phyloP scores from a whole-genome alignment of 2,888 invertebrate genomes.

The Amphimallon solstitiale region DNA sequence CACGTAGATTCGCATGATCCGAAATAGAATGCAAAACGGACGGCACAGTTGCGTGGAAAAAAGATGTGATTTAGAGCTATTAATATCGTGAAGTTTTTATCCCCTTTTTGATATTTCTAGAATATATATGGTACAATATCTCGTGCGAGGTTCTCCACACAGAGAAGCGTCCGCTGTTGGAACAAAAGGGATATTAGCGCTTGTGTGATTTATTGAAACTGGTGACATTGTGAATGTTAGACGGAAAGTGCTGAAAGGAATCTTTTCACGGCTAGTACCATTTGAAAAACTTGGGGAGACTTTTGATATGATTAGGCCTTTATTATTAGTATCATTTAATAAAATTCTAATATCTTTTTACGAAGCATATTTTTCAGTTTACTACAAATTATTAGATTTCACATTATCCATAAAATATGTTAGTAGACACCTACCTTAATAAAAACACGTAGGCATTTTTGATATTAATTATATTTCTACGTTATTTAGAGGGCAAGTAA shows the following conservation, averaged over 20 bases:
- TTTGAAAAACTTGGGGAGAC: constrained; percentile 30
- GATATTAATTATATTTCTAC: too few species aligned
- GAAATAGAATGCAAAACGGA: constrained; percentile 23
- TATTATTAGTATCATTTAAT: not conserved
- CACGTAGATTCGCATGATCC: constrained; percentile 4
- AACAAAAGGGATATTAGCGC: constrained; percentile 53
- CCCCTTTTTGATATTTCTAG: constrained; percentile 38
- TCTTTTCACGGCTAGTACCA: constrained; percentile 44
- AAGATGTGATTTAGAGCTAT: constrained; percentile 35
- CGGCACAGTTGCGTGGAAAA: constrained; percentile 5
- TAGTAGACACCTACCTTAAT: too few species aligned
- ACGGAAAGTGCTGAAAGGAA: constrained; percentile 54
- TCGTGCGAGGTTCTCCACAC: constrained; percentile 36
- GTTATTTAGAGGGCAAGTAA: too few species aligned
- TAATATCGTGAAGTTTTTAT: constrained; percentile 36
- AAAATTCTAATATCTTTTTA: too few species aligned
- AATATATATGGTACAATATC: constrained; percentile 43
- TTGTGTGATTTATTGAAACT: constrained; percentile 54
- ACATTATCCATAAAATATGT: too few species aligned
- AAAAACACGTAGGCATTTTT: too few species aligned
- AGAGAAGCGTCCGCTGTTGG: constrained; percentile 41
- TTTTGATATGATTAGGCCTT: not conserved
- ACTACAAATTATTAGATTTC: too few species aligned
- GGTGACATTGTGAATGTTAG: constrained; percentile 55
- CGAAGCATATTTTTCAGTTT: too few species aligned